Percentiles rank a stretch among this genome's conserved stretches.
phyloP scores from a whole-genome alignment of 2,113 vertebrate genomes.

The Lagopus leucura region DNA sequence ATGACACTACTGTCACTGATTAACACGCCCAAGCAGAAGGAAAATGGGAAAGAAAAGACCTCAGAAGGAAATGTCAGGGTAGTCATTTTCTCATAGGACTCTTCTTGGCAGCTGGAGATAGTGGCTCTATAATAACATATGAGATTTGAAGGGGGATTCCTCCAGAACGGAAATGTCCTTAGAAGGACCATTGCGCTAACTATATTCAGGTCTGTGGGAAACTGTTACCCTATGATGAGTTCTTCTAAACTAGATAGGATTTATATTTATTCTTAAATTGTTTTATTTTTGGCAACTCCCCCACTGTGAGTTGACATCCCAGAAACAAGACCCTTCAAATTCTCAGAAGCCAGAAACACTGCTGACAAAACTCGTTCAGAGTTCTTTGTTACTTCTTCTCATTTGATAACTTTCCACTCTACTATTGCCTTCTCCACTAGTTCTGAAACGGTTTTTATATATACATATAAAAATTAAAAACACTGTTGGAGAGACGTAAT shows the following conservation, averaged over 20 bases:
- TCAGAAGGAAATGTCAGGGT: conserved; percentile 59
- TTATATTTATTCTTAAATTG: conserved; percentile 54
- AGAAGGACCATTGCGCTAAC: conserved; percentile 37
- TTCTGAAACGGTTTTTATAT: background rate
- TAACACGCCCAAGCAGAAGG: background rate
- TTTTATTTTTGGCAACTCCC: conserved; percentile 66
- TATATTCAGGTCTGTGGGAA: conserved; percentile 61
- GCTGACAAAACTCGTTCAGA: background rate
- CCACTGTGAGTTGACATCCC: conserved; percentile 38
- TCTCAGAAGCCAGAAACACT: conserved; percentile 40
- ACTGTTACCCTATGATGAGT: conserved; percentile 61
- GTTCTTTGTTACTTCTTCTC: background rate
- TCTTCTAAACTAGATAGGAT: conserved; percentile 54
- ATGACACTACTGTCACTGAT: background rate
- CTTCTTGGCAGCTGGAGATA: conserved; percentile 44
- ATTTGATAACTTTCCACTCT: background rate
- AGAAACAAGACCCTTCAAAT: conserved; percentile 53
- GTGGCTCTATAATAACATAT: conserved; percentile 28
- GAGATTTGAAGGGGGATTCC: conserved; percentile 58
- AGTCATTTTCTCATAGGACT: conserved; percentile 58
- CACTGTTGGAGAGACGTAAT: background rate
- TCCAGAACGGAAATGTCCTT: conserved; percentile 37
- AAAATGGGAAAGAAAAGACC: conserved; percentile 64
- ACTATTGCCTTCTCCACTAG: background rate
- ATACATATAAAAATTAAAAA: background rate